phyloP scores from a whole-genome alignment of 2,113 vertebrate genomes.

The Psittacara wagleri region DNA sequence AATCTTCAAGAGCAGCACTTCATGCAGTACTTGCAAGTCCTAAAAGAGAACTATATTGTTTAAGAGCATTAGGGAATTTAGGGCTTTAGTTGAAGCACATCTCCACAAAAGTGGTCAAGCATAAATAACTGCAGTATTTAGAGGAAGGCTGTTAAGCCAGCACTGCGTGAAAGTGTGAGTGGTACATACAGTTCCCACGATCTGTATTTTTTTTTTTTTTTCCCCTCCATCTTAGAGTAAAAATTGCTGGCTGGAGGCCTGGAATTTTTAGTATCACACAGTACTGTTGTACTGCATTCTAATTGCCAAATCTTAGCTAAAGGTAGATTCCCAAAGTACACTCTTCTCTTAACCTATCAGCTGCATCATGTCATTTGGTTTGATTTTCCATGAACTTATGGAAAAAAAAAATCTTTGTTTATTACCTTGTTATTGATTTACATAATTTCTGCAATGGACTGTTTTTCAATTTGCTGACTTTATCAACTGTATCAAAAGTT shows the following conservation, averaged over 20 bases:
- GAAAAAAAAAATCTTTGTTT: background rate
- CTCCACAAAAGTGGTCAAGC: background rate
- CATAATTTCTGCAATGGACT: background rate
- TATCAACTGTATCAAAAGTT: background rate
- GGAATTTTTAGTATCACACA: background rate
- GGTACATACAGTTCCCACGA: background rate
- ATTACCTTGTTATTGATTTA: background rate
- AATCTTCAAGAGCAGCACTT: slow-evolving; percentile 36
- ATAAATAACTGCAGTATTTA: background rate
- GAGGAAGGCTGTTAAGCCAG: background rate
- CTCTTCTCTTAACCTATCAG: background rate
- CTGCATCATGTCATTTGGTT: background rate
- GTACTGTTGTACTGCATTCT: background rate
- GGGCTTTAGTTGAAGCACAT: background rate
- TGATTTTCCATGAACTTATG: background rate
- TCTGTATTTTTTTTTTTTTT: background rate
- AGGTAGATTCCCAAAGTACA: background rate
- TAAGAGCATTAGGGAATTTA: slow-evolving; percentile 5
- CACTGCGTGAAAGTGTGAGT: background rate
- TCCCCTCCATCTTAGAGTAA: background rate
- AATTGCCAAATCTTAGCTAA: background rate
- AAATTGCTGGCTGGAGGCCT: background rate
- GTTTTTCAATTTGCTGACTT: background rate
- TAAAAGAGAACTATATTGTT: slow-evolving; percentile 25
- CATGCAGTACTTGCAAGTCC: background rate